Evolutionary conservation across 2,113 vertebrate genomes (phyloP), one percentile per base, ranked within the genome.

Genomic region (Bos javanicus): DNA sequence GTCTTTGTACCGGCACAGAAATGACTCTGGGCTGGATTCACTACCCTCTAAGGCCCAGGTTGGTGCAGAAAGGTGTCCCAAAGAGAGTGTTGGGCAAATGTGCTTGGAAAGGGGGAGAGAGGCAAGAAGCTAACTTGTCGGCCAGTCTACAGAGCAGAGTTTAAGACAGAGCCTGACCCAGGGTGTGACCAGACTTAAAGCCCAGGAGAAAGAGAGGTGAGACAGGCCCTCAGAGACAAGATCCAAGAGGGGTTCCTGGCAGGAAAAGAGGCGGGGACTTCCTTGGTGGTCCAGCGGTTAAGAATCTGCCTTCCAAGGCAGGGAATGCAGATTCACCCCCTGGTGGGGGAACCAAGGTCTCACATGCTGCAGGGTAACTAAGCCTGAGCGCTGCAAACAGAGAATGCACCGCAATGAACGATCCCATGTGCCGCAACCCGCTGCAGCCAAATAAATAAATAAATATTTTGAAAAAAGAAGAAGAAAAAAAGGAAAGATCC

Each of bases 21-120:
- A 36, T 39, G 59, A 88, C 28, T 46, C 43, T 7, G 12, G 16
- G 15, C 7, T 28, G 54, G 50, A 82, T 48, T 64, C 39, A 67
- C 30, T 23, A 48, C 4, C 46, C 25, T 90, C 36, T 6, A 43
- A 76, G 74, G 30, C 7, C 78, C 46, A 57, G 25, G 39, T 21
- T 3, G 2, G 15, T 30, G 76, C 12, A 33, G 71, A 83, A 26
- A 50, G 13, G 25, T 50, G 28, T 39, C 60, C 52, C 81, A 89
- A 36, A 95, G 33, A 43, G 3, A 62, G 10, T 3, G 17, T 0
- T 25, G 30, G 71, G 48, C 0, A 5, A 8, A 0, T 1, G 33
- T 30, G n/a, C 2, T 62, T 10, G 25, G 12, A 30, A 30, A 28
- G 7, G 7, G 12, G 33, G 33, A 46, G 7, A 4, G 7, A 16